phyloP scores from a whole-genome alignment of 2,888 invertebrate species.

The Limnephilus lunatus region DNA sequence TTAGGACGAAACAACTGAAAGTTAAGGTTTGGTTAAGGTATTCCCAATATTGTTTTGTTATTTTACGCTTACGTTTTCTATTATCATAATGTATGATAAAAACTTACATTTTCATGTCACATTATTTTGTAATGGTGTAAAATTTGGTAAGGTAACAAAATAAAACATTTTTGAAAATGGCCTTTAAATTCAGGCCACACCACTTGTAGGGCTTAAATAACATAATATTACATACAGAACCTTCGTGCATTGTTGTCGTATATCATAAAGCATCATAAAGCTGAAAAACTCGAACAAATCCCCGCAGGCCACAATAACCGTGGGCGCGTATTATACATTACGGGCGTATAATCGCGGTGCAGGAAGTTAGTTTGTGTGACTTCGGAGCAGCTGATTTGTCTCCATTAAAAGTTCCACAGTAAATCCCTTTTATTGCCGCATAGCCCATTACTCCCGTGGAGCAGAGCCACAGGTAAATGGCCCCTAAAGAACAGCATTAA shows the following conservation, averaged over 20 bases:
- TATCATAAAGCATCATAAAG: background rate
- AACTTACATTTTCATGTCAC: background rate
- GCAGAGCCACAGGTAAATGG: conserved; percentile 46
- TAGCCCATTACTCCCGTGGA: conserved; percentile 24
- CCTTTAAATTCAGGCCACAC: background rate
- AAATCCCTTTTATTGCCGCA: conserved; percentile 49
- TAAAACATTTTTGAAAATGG: too few species aligned
- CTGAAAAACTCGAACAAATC: background rate
- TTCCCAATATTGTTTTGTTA: too few species aligned
- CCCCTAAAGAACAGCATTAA: conserved; percentile 39
- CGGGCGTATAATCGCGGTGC: background rate
- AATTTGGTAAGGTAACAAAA: background rate
- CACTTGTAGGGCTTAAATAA: background rate
- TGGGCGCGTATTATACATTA: background rate
- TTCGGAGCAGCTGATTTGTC: conserved; percentile 46
- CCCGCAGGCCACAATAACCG: background rate
- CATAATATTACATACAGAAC: background rate
- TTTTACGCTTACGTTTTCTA: too few species aligned
- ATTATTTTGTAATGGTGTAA: background rate
- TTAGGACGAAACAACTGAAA: too few species aligned
- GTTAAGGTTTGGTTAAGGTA: too few species aligned
- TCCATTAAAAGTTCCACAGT: conserved; percentile 43
- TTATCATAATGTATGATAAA: too few species aligned
- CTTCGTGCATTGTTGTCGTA: background rate
- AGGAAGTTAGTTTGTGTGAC: conserved; percentile 24